Evolutionary conservation across 2,797 vertebrate genomes (phyloP).

Genomic region (Myotis planiceps): DNA sequence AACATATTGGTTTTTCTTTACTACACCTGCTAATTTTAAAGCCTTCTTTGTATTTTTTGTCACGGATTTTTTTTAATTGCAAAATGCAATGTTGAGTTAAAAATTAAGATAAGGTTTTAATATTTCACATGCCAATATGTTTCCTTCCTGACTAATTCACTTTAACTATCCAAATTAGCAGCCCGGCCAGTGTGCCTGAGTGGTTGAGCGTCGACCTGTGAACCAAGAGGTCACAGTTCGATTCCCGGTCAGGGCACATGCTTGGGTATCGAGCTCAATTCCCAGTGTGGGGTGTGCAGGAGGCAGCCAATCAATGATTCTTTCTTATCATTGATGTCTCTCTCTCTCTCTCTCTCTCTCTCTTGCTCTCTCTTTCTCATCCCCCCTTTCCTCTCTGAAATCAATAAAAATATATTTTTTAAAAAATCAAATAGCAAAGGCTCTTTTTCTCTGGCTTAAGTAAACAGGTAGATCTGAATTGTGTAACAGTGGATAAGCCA

Average conservation of each 20-base stretch:
- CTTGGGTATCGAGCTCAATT: no score
- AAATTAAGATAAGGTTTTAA: slow-evolving; percentile 33
- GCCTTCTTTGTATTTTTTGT: background rate
- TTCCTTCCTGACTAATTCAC: slow-evolving; percentile 23
- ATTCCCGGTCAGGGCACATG: no score
- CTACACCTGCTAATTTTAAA: background rate
- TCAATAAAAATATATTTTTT: background rate
- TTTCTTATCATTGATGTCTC: no score
- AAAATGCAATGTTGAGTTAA: background rate
- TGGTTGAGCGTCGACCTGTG: no score
- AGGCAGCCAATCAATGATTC: no score
- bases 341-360: no score
- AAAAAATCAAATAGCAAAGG: slow-evolving; percentile 44
- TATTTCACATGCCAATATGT: background rate
- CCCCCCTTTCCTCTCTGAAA: no score
- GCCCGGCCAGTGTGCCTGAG: no score
- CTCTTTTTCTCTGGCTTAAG: background rate
- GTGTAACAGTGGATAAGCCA: slow-evolving; percentile 1
- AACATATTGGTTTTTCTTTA: background rate
- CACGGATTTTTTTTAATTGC: background rate
- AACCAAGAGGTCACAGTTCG: no score
- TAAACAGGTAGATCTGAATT: background rate
- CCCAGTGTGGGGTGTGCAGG: no score
- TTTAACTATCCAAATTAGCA: slow-evolving; percentile 5
- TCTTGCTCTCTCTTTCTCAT: no score